Evolutionary conservation across 2,888 invertebrate genomes (phyloP), one percentile per base, ranked within the genome.

Genomic region (Sesamia inferens): DNA sequence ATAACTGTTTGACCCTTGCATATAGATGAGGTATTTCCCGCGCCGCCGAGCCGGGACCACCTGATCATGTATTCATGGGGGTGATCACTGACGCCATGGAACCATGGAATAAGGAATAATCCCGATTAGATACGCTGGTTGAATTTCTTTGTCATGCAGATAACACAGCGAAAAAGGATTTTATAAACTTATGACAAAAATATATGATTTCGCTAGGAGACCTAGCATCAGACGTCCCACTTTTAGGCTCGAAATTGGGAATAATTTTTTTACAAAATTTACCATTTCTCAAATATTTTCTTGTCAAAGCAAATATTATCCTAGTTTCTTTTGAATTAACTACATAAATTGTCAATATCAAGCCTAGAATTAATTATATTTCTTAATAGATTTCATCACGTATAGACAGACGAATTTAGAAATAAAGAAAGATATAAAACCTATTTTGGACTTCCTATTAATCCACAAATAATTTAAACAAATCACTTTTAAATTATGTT

Each of bases 51-150:
- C 76, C 79, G 74, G 75, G 62, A 51, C 88, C 89, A 90, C 89
- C 92, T 93, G 92, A 94, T 95, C 92, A 91, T 78, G 88, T 94
- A 95, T 95, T 95, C 94, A 95, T 94, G 91, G 93, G 91, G 91
- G 90, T 89, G 89, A 91, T 90, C 90, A 88, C 81, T 83, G 83
- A 79, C 82, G 85, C 81, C 81, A 85, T 86, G 65, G 47, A 59
- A 22, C 79, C 87, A 81, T 65, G 71, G 83, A 88, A 72, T 71
- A 77, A 74, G 65, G 76, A 89, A 87, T 55, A 70, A 76, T 78
- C 22, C 6, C n/a, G 64, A 72, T 76, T 71, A 59, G 76, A 81
- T 74, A 57, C 22, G 78, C 48, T 66, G 42, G 13, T 59, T 68
- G 51, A 8, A 1, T 24, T 6, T 13, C 57, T 57, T 51, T 14